phyloP scores from a whole-genome alignment of 1,140 invertebrate species.

The Cylas formicarius region DNA sequence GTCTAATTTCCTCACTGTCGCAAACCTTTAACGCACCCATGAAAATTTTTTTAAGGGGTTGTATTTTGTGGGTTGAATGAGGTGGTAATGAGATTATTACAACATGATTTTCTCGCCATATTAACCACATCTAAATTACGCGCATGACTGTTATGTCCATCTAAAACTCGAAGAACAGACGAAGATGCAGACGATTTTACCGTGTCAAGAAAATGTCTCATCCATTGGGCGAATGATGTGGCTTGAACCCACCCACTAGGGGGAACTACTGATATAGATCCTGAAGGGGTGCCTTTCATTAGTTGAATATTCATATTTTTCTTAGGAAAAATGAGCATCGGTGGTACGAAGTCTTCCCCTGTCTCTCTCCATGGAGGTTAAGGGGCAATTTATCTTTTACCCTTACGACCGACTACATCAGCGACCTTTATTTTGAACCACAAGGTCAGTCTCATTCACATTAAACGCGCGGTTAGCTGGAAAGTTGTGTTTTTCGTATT shows the following conservation, averaged over 20 bases:
- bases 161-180: slow-evolving; percentile 5
- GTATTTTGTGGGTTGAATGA: slow-evolving; percentile 23
- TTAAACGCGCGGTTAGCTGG: slow-evolving; percentile 13
- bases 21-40: slow-evolving; percentile 27
- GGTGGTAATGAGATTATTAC: slow-evolving; percentile 2
- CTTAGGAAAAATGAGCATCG: slow-evolving; percentile 14
- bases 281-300: slow-evolving; percentile 23
- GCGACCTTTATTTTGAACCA: slow-evolving; percentile 1
- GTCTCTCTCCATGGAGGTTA: slow-evolving; percentile 41
- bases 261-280: slow-evolving; percentile 22
- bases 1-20: slow-evolving; percentile 12
- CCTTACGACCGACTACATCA: slow-evolving; percentile 18
- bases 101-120: neutral
- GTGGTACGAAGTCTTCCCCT: slow-evolving; percentile 28
- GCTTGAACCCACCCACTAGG: slow-evolving; percentile 17
- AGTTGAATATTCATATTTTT: slow-evolving; percentile 19
- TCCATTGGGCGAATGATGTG: slow-evolving; percentile 20
- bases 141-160: slow-evolving; percentile 5
- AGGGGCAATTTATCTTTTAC: slow-evolving; percentile 40
- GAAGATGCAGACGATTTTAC: slow-evolving; percentile 7
- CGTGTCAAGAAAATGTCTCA: slow-evolving; percentile 2
- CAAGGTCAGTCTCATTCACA: slow-evolving; percentile 3
- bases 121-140: neutral
- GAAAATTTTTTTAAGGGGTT: slow-evolving; percentile 36
- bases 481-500: slow-evolving; percentile 8